Evolutionary conservation across 1,140 invertebrate species (phyloP).

Genomic region (Tribolium madens): DNA sequence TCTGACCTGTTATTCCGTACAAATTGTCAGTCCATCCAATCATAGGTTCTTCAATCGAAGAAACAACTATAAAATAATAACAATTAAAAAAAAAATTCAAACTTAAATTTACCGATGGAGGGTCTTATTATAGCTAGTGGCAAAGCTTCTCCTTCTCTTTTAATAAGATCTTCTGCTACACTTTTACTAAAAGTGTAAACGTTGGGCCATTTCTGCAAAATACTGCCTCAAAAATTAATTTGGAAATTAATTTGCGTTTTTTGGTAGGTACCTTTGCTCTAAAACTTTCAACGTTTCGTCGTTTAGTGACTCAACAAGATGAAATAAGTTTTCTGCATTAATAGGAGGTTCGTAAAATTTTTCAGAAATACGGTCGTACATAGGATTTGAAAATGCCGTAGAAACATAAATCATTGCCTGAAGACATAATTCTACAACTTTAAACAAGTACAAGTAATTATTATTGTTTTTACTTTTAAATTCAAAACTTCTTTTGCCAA

Average conservation of each 20-base stretch:
- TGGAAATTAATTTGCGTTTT: background rate
- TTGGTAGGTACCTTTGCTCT: background rate
- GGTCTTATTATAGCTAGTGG: constrained; percentile 73
- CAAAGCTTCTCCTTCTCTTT: constrained; percentile 67
- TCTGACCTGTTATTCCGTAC: constrained; percentile 78
- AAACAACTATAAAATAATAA: constrained; percentile 70
- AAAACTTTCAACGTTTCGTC: background rate
- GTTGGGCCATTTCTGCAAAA: constrained; percentile 70
- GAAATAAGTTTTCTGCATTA: constrained; percentile 50
- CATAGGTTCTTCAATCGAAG: constrained; percentile 76
- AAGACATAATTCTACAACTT: background rate
- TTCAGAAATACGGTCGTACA: constrained; percentile 68
- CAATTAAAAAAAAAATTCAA: background rate
- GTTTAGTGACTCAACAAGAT: background rate
- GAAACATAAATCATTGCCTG: constrained; percentile 65
- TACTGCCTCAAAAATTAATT: background rate
- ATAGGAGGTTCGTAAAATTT: constrained; percentile 70
- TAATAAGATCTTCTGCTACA: constrained; percentile 71
- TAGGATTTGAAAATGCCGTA: constrained; percentile 74
- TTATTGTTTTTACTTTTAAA: background rate
- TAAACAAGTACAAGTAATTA: background rate
- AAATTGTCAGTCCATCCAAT: constrained; percentile 85
- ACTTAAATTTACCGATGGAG: constrained; percentile 68
- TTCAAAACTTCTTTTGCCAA: background rate
- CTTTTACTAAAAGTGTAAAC: constrained; percentile 74